Evolutionary conservation across 2,113 vertebrate species (phyloP), one percentile per base, ranked within the genome.

Genomic region (Malaclemys terrapin): DNA sequence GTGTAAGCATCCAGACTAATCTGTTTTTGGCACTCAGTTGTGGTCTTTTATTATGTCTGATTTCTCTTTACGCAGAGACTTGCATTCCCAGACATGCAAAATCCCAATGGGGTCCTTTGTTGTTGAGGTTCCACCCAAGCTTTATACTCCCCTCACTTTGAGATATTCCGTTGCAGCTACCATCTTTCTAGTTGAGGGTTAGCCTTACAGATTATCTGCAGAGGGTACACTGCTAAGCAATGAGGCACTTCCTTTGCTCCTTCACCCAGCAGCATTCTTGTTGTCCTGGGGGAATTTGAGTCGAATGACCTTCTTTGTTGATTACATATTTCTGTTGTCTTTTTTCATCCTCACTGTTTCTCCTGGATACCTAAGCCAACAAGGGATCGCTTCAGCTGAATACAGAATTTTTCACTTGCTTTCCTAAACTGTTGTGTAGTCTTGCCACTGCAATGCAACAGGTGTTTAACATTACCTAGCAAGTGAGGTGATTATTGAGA

Each of bases 331-430:
- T 52, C 59, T 2, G 91, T 86, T 52, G 89, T 89, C 45, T 88
- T 82, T 82, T 49, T 86, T 52, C 87, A 62, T 93, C 96, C 95
- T 95, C 88, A 83, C 82, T 82, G 0, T 65, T 84, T 86, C 91
- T 84, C 50, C 78, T 24, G 88, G 91, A 59, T 11, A 1, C 81
- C 12, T 5, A 3, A 45, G 79, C 17, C 1, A 69, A 69, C 31
- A 69, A 69, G 62, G 19, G n/a, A 11, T 72, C 5, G 3, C 76
- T 47, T 65, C 7, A 24, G 47, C 9, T 11, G 54, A 22, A 25
- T n/a, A 10, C 1, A 4, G 89, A 11, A 1, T 72, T 5, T 2
- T 25, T 45, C 4, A 0, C 35, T 87, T 80, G 87, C n/a, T n/a
- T 57, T 6, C 0, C 52, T 5, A 83, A 35, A 42, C 84, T 8